Conservation (phyloP, 1,140 invertebrate species). For the Cherax quadricarinatus region DNA sequence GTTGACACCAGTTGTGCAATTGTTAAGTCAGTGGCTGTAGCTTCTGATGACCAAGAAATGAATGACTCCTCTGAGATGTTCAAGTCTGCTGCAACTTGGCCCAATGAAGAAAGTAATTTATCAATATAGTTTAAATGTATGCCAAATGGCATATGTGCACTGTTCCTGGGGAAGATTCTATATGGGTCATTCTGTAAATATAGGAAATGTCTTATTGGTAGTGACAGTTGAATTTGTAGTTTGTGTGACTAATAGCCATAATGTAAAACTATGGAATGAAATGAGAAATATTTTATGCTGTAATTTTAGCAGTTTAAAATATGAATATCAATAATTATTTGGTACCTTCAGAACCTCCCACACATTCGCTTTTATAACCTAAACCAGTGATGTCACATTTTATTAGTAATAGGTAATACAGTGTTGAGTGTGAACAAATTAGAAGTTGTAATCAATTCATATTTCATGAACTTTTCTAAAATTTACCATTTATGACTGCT, state of each 20-base stretch:
- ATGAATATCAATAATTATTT: neutral
- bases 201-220: neutral
- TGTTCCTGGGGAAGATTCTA: neutral
- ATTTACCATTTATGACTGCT: too few species aligned
- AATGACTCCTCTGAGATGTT: constrained; percentile 23
- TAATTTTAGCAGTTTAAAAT: neutral
- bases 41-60: neutral
- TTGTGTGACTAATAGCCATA: too few species aligned
- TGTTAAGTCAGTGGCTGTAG: neutral
- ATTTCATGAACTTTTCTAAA: too few species aligned
- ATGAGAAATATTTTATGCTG: too few species aligned
- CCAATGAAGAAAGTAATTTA: constrained; percentile 24
- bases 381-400: neutral
- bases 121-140: constrained; percentile 2
- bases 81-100: neutral
- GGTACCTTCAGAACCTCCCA: neutral
- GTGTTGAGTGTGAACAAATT: too few species aligned
- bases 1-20: neutral
- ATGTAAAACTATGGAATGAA: too few species aligned
- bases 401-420: neutral
- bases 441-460: too few species aligned
- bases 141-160: neutral
- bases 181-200: neutral
- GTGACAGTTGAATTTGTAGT: neutral
- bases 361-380: neutral